Evolutionary conservation across 2,113 vertebrate species (phyloP).

Genomic region (Cacatua alba): DNA sequence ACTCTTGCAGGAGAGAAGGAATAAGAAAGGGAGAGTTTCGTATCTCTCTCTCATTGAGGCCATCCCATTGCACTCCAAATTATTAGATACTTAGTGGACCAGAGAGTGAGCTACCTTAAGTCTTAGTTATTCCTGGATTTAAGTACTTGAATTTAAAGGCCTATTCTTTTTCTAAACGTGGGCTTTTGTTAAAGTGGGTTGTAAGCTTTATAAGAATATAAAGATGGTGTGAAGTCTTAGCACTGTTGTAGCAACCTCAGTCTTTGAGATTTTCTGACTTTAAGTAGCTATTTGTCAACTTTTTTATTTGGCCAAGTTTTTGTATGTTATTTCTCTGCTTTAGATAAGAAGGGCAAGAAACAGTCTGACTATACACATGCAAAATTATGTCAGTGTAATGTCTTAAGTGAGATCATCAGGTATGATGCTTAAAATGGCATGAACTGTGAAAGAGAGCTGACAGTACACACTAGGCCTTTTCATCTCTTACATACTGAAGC

Average conservation of each 20-base stretch:
- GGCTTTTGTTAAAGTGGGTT: not conserved
- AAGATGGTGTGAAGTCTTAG: not conserved
- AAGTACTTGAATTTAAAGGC: not conserved
- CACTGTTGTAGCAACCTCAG: not conserved
- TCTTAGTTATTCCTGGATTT: not conserved
- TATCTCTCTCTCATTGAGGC: not conserved
- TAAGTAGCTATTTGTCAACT: not conserved
- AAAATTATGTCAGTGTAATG: not conserved
- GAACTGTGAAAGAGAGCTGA: not conserved
- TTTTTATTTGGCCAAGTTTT: not conserved
- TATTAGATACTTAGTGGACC: not conserved
- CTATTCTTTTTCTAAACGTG: not conserved
- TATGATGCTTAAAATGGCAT: not conserved
- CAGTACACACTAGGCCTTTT: not conserved
- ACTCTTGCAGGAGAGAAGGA: not conserved
- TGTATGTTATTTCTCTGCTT: not conserved
- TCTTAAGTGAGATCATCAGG: not conserved
- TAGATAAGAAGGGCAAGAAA: not conserved
- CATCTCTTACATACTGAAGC: not conserved
- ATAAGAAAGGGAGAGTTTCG: not conserved
- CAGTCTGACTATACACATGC: not conserved
- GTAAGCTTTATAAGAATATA: not conserved
- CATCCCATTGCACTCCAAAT: not conserved
- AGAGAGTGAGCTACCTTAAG: not conserved
- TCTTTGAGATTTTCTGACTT: not conserved